Evolutionary conservation across 64 coral and sea anemone species (phyloP), one percentile per base, ranked within the genome.

Genomic region (Orbicella faveolata): DNA sequence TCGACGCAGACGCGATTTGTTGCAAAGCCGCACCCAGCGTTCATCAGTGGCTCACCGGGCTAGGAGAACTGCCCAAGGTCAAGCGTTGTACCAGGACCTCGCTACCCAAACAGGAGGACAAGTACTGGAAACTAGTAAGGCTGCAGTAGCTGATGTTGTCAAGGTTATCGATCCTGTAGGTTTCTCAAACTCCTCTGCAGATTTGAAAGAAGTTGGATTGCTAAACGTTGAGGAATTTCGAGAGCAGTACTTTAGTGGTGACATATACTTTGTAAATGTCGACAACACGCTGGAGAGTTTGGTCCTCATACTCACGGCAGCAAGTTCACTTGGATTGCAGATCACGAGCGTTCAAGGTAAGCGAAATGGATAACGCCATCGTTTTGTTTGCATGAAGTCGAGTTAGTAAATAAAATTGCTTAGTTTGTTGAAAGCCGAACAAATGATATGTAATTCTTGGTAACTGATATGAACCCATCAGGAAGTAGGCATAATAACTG

Each of bases 51-150:
- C 13, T 61, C 39, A 73, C 36, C 84, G 90, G 12, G 10, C 9
- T 25, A 81, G 72, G 77, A 91, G 93, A 88, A 88, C 36, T 51
- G 4, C 52, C 15, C 73, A 83, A 64, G 59, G 73, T 86, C 63
- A 70, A 23, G 76, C 70, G 2, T 18, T 91, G 36, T 95, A 88
- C 74, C 66, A 91, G 63, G 25, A n/a, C 44, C 70, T 95, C 4
- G 93, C 93, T 17, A 88, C 88, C 10, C 23, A 80, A 25, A 91
- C 93, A 51, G 93, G 93, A 4, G 93, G 93, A 35, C 93, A 95
- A 53, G 83, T 91, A 9, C 36, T 95, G 30, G 9, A 83, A 73
- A 90, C 76, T 21, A 75, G 76, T 11, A 95, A 95, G 52, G 13
- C 9, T 13, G 33, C 77, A 34, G 80, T 95, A 11, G 70, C 51